Evolutionary conservation across 2,888 invertebrate genomes (phyloP).

Genomic region (Augochlorella aurata): DNA sequence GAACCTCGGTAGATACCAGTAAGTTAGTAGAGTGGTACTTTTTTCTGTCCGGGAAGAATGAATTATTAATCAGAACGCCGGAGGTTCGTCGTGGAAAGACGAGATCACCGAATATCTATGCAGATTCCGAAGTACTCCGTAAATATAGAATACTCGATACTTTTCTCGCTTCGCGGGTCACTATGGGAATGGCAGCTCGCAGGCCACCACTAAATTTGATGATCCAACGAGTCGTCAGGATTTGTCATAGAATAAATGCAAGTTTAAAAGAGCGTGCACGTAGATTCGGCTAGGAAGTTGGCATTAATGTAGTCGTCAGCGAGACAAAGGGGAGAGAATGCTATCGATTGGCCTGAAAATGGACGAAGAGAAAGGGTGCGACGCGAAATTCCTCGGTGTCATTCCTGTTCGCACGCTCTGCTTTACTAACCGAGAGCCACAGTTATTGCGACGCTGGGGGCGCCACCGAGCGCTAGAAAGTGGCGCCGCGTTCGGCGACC

Average conservation of each 20-base stretch:
- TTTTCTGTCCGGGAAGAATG: neutral
- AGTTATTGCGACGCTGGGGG: slow-evolving; percentile 34
- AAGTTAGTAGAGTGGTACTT: neutral
- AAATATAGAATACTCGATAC: neutral
- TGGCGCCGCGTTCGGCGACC: slow-evolving; percentile 51
- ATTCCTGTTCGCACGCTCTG: slow-evolving; percentile 37
- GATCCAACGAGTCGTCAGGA: neutral
- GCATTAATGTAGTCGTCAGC: neutral
- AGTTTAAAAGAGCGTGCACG: neutral
- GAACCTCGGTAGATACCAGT: neutral
- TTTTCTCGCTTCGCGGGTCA: neutral
- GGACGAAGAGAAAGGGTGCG: slow-evolving; percentile 13
- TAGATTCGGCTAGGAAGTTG: neutral
- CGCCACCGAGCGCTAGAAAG: slow-evolving; percentile 52
- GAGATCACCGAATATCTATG: neutral
- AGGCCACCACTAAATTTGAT: neutral
- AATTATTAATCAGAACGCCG: neutral
- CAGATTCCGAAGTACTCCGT: neutral
- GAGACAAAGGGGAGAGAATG: neutral
- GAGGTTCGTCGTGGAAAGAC: neutral
- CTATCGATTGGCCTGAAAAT: slow-evolving; percentile 44
- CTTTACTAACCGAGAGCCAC: slow-evolving; percentile 60
- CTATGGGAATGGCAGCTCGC: neutral
- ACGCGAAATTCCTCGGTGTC: slow-evolving; percentile 12
- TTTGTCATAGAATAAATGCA: neutral